Evolutionary conservation across 2,113 vertebrate species (phyloP), one percentile per base, ranked within the genome.

Genomic region (Pelodiscus sinensis): DNA sequence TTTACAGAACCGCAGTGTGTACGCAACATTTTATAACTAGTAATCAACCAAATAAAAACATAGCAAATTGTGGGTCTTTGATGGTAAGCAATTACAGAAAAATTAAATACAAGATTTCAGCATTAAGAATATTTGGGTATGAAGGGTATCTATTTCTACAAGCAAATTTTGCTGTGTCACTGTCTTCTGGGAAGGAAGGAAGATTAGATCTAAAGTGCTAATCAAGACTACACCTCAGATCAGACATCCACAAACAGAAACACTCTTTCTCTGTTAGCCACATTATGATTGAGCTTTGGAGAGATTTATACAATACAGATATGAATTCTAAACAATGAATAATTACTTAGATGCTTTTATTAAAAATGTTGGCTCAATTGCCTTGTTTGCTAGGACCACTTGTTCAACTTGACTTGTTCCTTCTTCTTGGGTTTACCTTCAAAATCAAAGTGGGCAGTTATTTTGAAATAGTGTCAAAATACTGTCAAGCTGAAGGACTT

Each of bases 21-120:
- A 96, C 96, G 95, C 97, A 96, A 96, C 96, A 97, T 96, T 97
- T 97, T 96, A 89, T 95, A 98, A 98, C 96, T 97, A 95, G 97
- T 98, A 97, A 98, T 98, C 97, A 98, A 96, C 97, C 97, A 97
- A 98, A 98, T 98, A 96, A 98, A 98, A 97, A 58, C 86, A 87
- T 90, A 90, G 96, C 77, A 94, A 97, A 97, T 96, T 90, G 95
- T 94, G 89, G 96, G 96, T 92, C 96, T 97, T 96, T 96, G 96
- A 97, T 97, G 98, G 96, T 95, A 93, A 97, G 95, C 96, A 96
- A 96, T 92, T 54, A 96, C 2, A 0, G 87, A 31, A 91, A 94
- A 95, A 97, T 92, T 94, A 95, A 92, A 95, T 31, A 93, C 92
- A 95, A 96, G 85, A 87, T 62, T 90, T 96, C 93, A 89, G 94